These are phyloP conservation scores for Fulica atra DNA, from an alignment of 2,113 vertebrate species.

Conservation along the genomic window DNA sequence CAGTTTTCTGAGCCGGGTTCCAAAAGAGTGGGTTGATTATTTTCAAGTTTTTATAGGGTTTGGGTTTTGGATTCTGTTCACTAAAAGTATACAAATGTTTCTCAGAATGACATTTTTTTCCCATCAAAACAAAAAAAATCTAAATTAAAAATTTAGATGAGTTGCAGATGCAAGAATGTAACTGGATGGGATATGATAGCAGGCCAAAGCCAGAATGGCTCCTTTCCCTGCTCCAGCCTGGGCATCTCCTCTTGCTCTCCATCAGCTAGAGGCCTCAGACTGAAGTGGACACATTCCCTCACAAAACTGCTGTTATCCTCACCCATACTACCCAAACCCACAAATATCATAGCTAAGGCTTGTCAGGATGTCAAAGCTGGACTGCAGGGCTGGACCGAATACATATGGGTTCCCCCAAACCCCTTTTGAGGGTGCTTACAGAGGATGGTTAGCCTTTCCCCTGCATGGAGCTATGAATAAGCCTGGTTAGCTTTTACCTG, in stretches of 20 bases:
- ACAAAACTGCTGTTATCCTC: neutral
- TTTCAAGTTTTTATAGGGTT: slow-evolving; percentile 29
- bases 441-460: neutral
- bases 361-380: neutral
- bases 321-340: neutral
- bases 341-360: neutral
- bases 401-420: neutral
- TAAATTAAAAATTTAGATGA: slow-evolving; percentile 30
- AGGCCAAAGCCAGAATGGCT: neutral
- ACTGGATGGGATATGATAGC: neutral
- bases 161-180: slow-evolving; percentile 18
- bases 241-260: neutral
- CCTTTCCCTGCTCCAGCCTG: neutral
- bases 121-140: neutral
- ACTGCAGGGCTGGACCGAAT: neutral
- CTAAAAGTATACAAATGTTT: neutral
- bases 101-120: neutral
- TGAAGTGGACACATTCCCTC: neutral
- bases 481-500: neutral
- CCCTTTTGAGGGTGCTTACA: neutral
- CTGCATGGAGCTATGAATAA: neutral
- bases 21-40: slow-evolving; percentile 28
- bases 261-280: neutral
- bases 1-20: slow-evolving; percentile 14
- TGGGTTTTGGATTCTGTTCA: slow-evolving; percentile 13